Percentiles rank a stretch among this genome's conserved stretches.
Conservation (phyloP, 2,113 vertebrate genomes). For the Pao palembangensis region DNA sequence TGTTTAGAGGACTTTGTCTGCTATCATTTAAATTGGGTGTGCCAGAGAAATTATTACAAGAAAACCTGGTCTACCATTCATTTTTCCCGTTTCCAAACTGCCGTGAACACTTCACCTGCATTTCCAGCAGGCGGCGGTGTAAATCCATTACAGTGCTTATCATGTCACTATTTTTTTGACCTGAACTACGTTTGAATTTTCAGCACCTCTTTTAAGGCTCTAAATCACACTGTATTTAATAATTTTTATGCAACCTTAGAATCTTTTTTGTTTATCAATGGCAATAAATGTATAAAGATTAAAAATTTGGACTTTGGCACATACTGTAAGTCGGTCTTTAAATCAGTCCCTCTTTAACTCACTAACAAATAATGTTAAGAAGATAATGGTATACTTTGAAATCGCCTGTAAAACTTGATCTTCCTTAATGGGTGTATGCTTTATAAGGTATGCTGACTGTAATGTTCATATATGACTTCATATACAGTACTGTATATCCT, state of each 20-base stretch:
- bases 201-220: too few species aligned
- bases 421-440: too few species aligned
- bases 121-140: slow-evolving; percentile 60
- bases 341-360: too few species aligned
- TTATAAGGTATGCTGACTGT: slow-evolving; percentile 3
- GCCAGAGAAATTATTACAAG: background rate
- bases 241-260: too few species aligned
- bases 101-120: background rate
- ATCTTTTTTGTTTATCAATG: too few species aligned
- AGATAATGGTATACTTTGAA: too few species aligned
- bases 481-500: slow-evolving; percentile 12
- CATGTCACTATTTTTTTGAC: background rate
- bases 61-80: background rate
- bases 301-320: too few species aligned
- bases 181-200: background rate
- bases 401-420: too few species aligned
- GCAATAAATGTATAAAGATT: too few species aligned
- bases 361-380: too few species aligned
- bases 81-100: background rate
- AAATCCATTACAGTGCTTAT: slow-evolving; percentile 10
- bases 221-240: background rate
- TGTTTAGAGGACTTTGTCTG: background rate
- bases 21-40: background rate
- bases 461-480: slow-evolving; percentile 31
- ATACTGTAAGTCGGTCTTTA: too few species aligned